Evolutionary conservation across 2,113 vertebrate species (phyloP).

Genomic region (Pogonocichla stellata): DNA sequence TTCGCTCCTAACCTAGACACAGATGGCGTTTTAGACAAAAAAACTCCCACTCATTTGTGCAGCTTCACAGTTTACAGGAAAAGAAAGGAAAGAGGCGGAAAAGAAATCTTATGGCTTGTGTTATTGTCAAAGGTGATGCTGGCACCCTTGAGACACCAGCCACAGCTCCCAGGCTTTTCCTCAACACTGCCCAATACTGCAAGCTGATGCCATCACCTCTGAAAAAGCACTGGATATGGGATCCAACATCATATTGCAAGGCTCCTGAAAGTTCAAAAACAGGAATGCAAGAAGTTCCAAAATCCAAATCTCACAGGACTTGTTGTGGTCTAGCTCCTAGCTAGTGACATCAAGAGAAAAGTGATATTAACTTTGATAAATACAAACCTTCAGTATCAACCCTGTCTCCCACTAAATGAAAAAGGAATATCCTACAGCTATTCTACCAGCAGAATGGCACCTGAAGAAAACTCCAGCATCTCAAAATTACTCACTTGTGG

Average conservation of each 20-base stretch:
- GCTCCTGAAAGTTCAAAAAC: neutral
- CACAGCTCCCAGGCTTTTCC: neutral
- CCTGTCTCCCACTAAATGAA: neutral
- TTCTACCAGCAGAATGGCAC: neutral
- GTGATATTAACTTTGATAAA: neutral
- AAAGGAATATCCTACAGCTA: neutral
- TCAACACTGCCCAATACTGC: fast-evolving
- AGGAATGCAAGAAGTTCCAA: neutral
- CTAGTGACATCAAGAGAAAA: neutral
- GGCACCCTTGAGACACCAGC: neutral
- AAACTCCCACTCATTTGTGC: neutral
- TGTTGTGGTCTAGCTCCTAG: neutral
- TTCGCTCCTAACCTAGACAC: neutral
- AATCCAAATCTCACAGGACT: neutral
- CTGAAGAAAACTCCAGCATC: neutral
- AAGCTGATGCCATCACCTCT: neutral
- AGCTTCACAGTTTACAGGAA: neutral
- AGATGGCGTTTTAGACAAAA: neutral
- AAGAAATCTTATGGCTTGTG: neutral
- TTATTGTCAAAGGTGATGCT: neutral
- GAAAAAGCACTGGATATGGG: neutral
- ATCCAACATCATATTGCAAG: neutral
- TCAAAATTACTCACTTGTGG: neutral
- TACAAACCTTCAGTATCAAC: neutral
- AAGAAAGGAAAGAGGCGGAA: neutral